Conservation (phyloP, 2,113 vertebrate genomes). For the Cyphomyrus discorhynchus region DNA sequence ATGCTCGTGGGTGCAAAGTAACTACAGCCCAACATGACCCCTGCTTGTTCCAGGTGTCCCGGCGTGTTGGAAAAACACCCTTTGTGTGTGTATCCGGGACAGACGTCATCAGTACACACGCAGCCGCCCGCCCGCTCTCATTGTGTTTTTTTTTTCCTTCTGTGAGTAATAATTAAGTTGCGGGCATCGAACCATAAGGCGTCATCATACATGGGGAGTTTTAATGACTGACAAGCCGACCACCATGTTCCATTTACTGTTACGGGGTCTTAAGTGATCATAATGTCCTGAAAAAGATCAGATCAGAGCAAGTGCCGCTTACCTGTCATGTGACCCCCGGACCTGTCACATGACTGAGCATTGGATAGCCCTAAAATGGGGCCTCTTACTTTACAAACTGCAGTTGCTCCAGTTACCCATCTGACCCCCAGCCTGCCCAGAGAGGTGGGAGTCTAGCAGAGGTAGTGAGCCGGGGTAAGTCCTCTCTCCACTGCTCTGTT, state of each 20-base stretch:
- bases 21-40: neutral
- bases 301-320: neutral
- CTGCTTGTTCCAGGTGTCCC: neutral
- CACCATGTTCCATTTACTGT: slow-evolving; percentile 43
- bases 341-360: neutral
- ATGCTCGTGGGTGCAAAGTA: neutral
- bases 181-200: slow-evolving; percentile 41
- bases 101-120: neutral
- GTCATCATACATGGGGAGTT: slow-evolving; percentile 50
- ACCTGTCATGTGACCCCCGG: neutral
- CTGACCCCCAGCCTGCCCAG: neutral
- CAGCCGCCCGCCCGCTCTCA: neutral
- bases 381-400: neutral
- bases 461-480: neutral
- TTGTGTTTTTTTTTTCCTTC: neutral
- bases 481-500: neutral
- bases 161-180: slow-evolving; percentile 29
- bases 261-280: slow-evolving; percentile 43
- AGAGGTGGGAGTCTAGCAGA: neutral
- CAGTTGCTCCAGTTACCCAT: neutral
- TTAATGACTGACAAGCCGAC: slow-evolving; percentile 49
- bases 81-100: neutral
- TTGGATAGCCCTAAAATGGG: neutral
- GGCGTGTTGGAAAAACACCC: neutral
- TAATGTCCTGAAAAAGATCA: slow-evolving; percentile 28